Percentiles rank a stretch among this genome's conserved stretches.
Conservation (phyloP, 2,888 invertebrate species). For the Tridacna crocea region DNA sequence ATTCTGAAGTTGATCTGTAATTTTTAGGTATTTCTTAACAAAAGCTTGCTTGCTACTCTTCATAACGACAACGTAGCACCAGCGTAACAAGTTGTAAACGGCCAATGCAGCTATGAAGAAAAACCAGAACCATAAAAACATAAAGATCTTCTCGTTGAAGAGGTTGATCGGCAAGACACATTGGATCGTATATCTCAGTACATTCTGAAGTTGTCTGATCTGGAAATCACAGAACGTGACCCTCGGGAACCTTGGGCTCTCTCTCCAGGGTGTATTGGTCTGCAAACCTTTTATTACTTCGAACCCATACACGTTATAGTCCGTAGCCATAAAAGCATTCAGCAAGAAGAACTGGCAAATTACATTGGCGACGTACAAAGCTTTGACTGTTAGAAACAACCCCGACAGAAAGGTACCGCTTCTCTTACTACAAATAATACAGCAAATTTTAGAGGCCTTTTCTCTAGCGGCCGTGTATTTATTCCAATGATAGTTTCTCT, state of each 20-base stretch:
- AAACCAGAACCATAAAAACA: slow-evolving; percentile 80
- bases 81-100: slow-evolving; percentile 67
- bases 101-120: slow-evolving; percentile 70
- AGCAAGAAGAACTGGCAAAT: slow-evolving; percentile 81
- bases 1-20: slow-evolving; percentile 72
- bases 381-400: slow-evolving; percentile 78
- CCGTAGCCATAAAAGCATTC: slow-evolving; percentile 78
- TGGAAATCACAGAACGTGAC: slow-evolving; percentile 80
- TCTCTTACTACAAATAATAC: slow-evolving; percentile 76
- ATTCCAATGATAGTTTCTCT: slow-evolving; percentile 75
- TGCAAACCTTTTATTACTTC: slow-evolving; percentile 73
- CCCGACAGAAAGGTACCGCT: slow-evolving; percentile 79
- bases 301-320: slow-evolving; percentile 77
- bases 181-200: slow-evolving; percentile 76
- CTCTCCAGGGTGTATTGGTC: slow-evolving; percentile 66
- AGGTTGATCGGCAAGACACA: slow-evolving; percentile 79
- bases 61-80: slow-evolving; percentile 72
- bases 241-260: slow-evolving; percentile 73
- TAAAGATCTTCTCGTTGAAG: slow-evolving; percentile 80
- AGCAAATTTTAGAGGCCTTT: slow-evolving; percentile 66
- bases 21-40: slow-evolving; percentile 76
- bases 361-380: slow-evolving; percentile 78
- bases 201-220: slow-evolving; percentile 77
- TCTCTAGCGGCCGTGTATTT: slow-evolving; percentile 71
- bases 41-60: slow-evolving; percentile 69